Evolutionary conservation across 2,113 vertebrate species (phyloP).

Genomic region (zebrafish (Danio rerio)): DNA sequence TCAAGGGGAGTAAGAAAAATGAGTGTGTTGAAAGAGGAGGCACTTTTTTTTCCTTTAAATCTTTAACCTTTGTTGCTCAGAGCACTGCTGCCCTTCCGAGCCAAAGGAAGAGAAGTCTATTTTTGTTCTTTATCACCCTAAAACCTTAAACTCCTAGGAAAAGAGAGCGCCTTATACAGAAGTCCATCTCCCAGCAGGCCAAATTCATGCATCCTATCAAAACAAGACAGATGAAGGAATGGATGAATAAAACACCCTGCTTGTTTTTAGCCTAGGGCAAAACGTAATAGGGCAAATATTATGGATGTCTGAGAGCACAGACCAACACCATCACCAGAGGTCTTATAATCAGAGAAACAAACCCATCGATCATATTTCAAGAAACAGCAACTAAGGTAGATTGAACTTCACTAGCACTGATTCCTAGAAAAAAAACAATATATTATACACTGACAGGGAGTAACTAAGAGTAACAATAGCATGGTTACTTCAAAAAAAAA

Average conservation of each 20-base stretch:
- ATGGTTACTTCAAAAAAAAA: not conserved
- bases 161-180: slow-evolving; percentile 45
- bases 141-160: slow-evolving; percentile 72
- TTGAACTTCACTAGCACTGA: not conserved
- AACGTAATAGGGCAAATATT: slow-evolving; percentile 51
- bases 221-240: slow-evolving; percentile 10
- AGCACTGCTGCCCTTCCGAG: slow-evolving; percentile 2
- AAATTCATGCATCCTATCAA: slow-evolving; percentile 8
- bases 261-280: slow-evolving; percentile 42
- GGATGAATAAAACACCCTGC: slow-evolving; percentile 25
- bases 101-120: slow-evolving; percentile 58
- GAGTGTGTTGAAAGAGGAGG: slow-evolving; percentile 13
- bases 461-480: not conserved
- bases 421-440: not conserved
- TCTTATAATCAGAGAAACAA: slow-evolving; percentile 25
- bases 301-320: slow-evolving; percentile 23
- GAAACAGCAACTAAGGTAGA: not conserved
- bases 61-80: slow-evolving; percentile 48
- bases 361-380: not conserved
- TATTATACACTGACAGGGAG: not conserved
- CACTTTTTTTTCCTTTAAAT: slow-evolving; percentile 27
- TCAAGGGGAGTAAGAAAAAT: slow-evolving; percentile 48
- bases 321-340: slow-evolving; percentile 28
- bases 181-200: slow-evolving; percentile 28
- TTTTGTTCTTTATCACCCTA: slow-evolving; percentile 77